Evolutionary conservation across 1,140 invertebrate genomes (phyloP).

Genomic region (Pseudomyrmex gracilis): DNA sequence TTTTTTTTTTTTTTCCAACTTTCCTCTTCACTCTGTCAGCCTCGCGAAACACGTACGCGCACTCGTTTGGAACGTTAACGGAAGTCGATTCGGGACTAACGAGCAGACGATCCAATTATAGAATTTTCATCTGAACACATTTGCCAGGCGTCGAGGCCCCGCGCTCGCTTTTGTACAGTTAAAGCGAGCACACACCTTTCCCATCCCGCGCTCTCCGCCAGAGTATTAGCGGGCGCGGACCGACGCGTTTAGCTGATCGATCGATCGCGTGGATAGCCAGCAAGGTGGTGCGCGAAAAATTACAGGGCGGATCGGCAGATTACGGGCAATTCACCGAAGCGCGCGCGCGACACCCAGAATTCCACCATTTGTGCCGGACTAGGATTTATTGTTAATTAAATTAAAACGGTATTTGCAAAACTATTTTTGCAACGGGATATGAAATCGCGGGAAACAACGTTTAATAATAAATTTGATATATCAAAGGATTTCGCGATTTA

Average conservation of each 20-base stretch:
- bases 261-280: slow-evolving; percentile 8
- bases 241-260: slow-evolving; percentile 63
- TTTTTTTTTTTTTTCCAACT: no score
- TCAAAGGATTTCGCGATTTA: slow-evolving; percentile 13
- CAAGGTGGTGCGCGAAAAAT: slow-evolving; percentile 66
- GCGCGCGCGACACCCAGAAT: slow-evolving; percentile 4
- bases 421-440: slow-evolving; percentile 34
- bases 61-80: slow-evolving; percentile 75
- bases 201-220: not conserved
- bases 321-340: slow-evolving; percentile 23
- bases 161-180: slow-evolving; percentile 64
- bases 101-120: slow-evolving; percentile 81
- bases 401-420: slow-evolving; percentile 46
- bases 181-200: slow-evolving; percentile 50
- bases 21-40: not conserved
- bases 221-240: slow-evolving; percentile 45
- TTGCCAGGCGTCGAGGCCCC: slow-evolving; percentile 52
- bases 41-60: slow-evolving; percentile 45
- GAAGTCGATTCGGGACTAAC: slow-evolving; percentile 81
- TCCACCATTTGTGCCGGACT: slow-evolving; percentile 37
- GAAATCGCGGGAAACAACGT: slow-evolving; percentile 32
- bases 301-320: slow-evolving; percentile 56
- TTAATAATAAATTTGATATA: slow-evolving; percentile 45
- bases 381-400: slow-evolving; percentile 54
- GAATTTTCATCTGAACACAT: slow-evolving; percentile 79